Base-by-base conservation (phyloP, 2,113 vertebrate species). In the Illadopsis cleaveri region DNA sequence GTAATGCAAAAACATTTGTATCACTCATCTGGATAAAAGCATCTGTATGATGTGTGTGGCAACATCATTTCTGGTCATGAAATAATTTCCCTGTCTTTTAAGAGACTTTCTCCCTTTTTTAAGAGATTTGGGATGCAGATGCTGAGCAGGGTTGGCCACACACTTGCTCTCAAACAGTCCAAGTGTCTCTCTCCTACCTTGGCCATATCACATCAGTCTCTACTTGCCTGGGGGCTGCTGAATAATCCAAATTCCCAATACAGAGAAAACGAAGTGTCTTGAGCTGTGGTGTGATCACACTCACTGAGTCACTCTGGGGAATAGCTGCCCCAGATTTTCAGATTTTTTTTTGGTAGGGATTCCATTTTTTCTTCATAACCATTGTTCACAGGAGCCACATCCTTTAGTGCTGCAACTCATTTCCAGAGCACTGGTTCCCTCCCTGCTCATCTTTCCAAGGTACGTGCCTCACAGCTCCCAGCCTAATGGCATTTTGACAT, bases 191-290 rank as follows among this genome's bases (percentile, higher is more conserved):
- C 24, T 90, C 30, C n/a, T 78, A 10, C 15, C 13, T 48, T 22
- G 64, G 38, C 68, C 48, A 7, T 75, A 78, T n/a, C 56, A 56
- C 72, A 50, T 28, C 62, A 78, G 9, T 12, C 48, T 65, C 90
- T 20, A 42, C 56, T 86, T 89, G 71, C 47, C 69, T 5, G 3
- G 22, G 35, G 86, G 64, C 60, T 94, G 42, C 51, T 73, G 83
- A 86, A 94, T 89, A 95, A 90, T 68, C 91, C 70, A 89, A 58
- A 86, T 78, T 91, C 69, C 56, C 69, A 51, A 22, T 51, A 77
- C 0, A 44, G 42, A 81, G 60, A 56, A 75, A 85, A 89, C 35
- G 84, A 93, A 48, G 38, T 70, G 44, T 93, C 78, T 78, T 68
- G 56, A 60, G 48, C 65, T 85, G 47, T 68, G 30, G 35, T 84